phyloP scores from a whole-genome alignment of 2,797 vertebrate species.

The Chloroceryle amazona region DNA sequence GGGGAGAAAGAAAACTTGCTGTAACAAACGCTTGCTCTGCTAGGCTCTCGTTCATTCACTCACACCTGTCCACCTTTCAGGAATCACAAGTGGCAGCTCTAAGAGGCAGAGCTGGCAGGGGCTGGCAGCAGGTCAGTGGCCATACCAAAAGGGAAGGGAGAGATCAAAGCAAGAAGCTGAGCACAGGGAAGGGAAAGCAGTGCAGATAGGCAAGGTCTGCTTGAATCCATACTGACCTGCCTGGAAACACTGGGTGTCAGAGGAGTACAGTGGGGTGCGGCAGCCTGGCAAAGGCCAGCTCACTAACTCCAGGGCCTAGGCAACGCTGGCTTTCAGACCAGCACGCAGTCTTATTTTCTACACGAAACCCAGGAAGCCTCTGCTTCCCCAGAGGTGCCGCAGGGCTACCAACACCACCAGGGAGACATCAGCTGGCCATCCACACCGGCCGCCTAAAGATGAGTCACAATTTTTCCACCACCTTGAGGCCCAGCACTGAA shows the following conservation, averaged over 20 bases:
- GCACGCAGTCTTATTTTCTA: background rate
- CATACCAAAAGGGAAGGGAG: conserved; percentile 14
- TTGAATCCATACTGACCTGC: background rate
- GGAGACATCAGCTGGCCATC: background rate
- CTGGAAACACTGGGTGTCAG: background rate
- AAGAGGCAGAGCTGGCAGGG: conserved; percentile 57
- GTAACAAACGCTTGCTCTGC: background rate
- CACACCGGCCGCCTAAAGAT: accelerated
- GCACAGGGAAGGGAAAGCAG: conserved; percentile 55
- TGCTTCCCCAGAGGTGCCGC: background rate
- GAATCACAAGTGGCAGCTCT: conserved; percentile 45
- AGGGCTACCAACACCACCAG: background rate
- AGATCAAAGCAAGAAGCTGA: conserved; percentile 50
- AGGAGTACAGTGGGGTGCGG: background rate
- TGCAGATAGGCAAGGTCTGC: conserved; percentile 28
- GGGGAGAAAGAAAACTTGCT: background rate
- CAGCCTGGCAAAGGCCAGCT: conserved; percentile 22
- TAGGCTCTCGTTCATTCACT: background rate
- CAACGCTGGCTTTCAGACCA: background rate
- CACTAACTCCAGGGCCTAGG: background rate
- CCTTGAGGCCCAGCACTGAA: background rate
- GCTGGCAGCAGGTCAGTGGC: conserved; percentile 27
- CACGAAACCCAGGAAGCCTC: background rate
- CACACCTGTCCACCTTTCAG: background rate
- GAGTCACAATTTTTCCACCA: background rate